Evolutionary conservation across 2,113 vertebrate genomes (phyloP), one percentile per base, ranked within the genome.

Genomic region (Oreochromis niloticus): DNA sequence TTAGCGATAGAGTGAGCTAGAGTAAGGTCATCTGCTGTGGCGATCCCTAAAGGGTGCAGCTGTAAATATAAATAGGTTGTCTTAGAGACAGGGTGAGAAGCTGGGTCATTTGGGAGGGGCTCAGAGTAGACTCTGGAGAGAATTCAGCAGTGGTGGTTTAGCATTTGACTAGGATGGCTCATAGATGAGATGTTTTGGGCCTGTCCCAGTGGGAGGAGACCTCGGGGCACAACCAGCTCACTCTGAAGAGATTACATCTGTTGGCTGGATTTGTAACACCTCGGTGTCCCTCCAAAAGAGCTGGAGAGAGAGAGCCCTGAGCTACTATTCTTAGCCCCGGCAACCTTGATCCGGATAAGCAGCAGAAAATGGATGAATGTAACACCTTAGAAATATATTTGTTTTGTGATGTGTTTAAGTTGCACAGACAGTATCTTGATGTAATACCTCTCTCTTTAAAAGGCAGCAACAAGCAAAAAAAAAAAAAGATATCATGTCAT

Each of bases 281-380:
- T 41, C 14, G 36, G 66, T 43, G 66, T 71, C 36, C 36, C 66
- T 71, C n/a, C 66, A 43, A 43, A 71, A 68, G n/a, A 41, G 36
- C 3, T 68, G 2, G 66, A 43, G 66, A 71, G 7, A 71, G n/a
- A n/a, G 66, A 24, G 1, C 24, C 4, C 56, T 57, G 55, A 0
- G 36, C 24, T 41, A 24, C n/a, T 71, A 14, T 43, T 22, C n/a
- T 46, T 46, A 13, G 43, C 12, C 43, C 39, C 43, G 2, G 12
- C 12, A 46, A 46, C 43, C 12, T 71, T 43, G 7, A 16, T 1
- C 3, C 3, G 0, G 41, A 71, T 24, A 71, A 71, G 66, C 0
- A 43, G 39, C 36, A 71, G 39, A 71, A 71, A 71, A 71, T 43
- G 36, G n/a, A 43, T 71, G 0, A 71, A 43, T 43, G 36, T 71